phyloP scores from a whole-genome alignment of 2,113 vertebrate species.

The Cyprinodon variegatus region DNA sequence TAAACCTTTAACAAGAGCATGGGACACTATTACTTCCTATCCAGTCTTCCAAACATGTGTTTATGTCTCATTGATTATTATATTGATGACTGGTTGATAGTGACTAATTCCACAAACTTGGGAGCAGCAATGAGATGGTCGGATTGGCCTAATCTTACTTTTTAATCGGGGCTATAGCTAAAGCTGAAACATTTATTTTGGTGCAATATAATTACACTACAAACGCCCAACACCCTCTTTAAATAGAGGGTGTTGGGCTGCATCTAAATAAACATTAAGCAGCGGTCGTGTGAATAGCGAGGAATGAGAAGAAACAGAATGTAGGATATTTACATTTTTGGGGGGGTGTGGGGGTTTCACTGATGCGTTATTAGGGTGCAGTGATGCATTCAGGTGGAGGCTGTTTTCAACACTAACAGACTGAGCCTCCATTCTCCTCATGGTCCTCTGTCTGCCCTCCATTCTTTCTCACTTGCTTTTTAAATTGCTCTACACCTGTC shows the following conservation, averaged over 20 bases:
- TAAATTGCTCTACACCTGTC: constrained; percentile 51
- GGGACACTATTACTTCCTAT: neutral
- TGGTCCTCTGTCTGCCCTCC: constrained; percentile 26
- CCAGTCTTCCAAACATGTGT: neutral
- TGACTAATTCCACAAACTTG: neutral
- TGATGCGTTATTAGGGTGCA: constrained; percentile 77
- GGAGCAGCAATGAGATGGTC: neutral
- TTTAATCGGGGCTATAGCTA: constrained; percentile 27
- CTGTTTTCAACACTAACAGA: constrained; percentile 72
- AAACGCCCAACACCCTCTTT: constrained; percentile 43
- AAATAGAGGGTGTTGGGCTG: constrained; percentile 25
- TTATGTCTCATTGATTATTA: neutral
- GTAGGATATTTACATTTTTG: constrained; percentile 22
- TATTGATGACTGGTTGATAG: neutral
- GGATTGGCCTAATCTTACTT: constrained; percentile 35
- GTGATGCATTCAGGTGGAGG: constrained; percentile 73
- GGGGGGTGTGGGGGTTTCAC: neutral
- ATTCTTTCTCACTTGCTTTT: constrained; percentile 37
- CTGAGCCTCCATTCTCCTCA: constrained; percentile 66
- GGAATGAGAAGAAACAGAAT: constrained; percentile 22
- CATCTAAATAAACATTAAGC: constrained; percentile 49
- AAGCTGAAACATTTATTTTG: constrained; percentile 68
- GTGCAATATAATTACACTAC: constrained; percentile 54
- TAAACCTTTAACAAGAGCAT: neutral
- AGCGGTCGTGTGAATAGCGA: constrained; percentile 34